phyloP scores from a whole-genome alignment of 2,113 vertebrate genomes.

The Heteronetta atricapilla region DNA sequence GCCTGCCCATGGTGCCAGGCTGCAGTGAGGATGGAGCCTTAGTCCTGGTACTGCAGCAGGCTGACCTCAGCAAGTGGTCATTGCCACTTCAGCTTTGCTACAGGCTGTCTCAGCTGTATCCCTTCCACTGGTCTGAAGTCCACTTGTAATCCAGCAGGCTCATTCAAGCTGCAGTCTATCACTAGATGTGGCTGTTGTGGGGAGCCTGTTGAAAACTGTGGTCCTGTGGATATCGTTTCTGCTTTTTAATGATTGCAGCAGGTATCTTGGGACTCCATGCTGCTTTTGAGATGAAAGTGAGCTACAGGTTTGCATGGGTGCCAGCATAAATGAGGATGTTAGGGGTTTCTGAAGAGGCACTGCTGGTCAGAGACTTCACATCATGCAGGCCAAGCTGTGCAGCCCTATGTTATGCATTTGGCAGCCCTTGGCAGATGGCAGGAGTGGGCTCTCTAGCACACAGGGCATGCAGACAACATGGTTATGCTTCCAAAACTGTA shows the following conservation, averaged over 20 bases:
- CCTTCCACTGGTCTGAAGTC: not conserved
- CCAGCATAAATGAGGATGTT: not conserved
- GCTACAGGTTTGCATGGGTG: not conserved
- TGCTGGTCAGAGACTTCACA: not conserved
- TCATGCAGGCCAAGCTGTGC: not conserved
- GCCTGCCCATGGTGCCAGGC: not conserved
- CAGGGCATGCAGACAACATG: not conserved
- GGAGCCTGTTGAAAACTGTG: not conserved
- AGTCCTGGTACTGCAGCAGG: rapidly evolving
- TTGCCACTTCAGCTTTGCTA: not conserved
- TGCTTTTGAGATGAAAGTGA: not conserved
- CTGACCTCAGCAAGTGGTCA: not conserved
- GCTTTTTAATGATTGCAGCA: not conserved
- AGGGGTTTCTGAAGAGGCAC: not conserved
- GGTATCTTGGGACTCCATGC: not conserved
- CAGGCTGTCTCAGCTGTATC: not conserved
- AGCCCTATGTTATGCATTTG: not conserved
- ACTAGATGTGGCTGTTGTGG: rapidly evolving
- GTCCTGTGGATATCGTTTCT: not conserved
- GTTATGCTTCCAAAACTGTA: not conserved
- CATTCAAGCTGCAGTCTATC: not conserved
- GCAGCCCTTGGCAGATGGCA: not conserved
- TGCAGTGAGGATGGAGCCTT: not conserved
- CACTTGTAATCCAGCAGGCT: not conserved
- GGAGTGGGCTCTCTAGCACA: not conserved